A percentile compares a stretch with the other conserved stretches of the same genome.
These are phyloP conservation scores for Toxotes lorentzi DNA, from an alignment of 2,797 vertebrate species.

Conservation along the genomic window DNA sequence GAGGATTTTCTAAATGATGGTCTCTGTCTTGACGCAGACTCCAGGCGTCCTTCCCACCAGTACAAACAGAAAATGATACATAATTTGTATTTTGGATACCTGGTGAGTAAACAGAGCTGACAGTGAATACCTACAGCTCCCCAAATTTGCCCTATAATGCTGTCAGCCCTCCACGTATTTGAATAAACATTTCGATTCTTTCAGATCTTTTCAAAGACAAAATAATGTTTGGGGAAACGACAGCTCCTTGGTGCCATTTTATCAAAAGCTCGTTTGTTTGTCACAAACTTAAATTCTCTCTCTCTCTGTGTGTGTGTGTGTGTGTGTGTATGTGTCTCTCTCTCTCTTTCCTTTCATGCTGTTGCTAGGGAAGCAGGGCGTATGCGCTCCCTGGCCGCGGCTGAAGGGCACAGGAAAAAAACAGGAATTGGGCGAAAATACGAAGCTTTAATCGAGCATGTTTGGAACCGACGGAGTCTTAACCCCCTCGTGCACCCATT, in stretches of 20 bases:
- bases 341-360: slow-evolving; percentile 73
- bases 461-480: not conserved
- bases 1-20: slow-evolving; percentile 51
- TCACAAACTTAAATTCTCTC: slow-evolving; percentile 66
- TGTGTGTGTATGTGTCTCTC: slow-evolving; percentile 6
- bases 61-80: slow-evolving; percentile 55
- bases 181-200: slow-evolving; percentile 49
- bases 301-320: slow-evolving; percentile 4
- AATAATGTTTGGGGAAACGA: slow-evolving; percentile 26
- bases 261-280: slow-evolving; percentile 59
- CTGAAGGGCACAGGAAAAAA: slow-evolving; percentile 77
- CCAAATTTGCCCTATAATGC: slow-evolving; percentile 11
- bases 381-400: slow-evolving; percentile 79
- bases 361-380: slow-evolving; percentile 86
- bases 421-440: slow-evolving; percentile 41
- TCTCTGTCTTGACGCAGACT: slow-evolving; percentile 62
- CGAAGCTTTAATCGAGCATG: slow-evolving; percentile 44
- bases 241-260: slow-evolving; percentile 42
- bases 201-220: slow-evolving; percentile 4
- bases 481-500: slow-evolving; percentile 15
- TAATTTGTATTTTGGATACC: slow-evolving; percentile 77
- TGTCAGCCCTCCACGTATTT: slow-evolving; percentile 2
- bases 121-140: slow-evolving; percentile 35
- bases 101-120: slow-evolving; percentile 65
- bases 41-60: slow-evolving; percentile 46